Evolutionary conservation across 2,797 vertebrate genomes (phyloP).

Genomic region (Malacoraja senta): DNA sequence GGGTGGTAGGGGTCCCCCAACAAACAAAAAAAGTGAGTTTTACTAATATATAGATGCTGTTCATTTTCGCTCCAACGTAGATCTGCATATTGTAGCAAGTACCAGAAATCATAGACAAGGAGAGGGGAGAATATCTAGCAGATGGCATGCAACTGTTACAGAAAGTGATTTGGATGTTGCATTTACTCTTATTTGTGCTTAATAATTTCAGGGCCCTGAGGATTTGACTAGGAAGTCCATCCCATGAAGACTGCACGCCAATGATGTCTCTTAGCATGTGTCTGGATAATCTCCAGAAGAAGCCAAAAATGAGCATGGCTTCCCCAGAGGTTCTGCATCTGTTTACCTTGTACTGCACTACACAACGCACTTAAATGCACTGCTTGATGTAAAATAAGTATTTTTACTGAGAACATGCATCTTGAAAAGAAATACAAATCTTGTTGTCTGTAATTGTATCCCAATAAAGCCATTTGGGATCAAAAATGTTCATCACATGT

Average conservation of each 20-base stretch:
- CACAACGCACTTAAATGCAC: neutral
- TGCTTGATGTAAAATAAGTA: neutral
- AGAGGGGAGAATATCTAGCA: neutral
- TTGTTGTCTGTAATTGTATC: neutral
- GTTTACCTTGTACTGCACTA: neutral
- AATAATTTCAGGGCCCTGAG: neutral
- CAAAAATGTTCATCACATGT: neutral
- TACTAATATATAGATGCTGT: no score
- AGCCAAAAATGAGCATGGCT: neutral
- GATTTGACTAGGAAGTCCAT: neutral
- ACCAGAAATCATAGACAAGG: neutral
- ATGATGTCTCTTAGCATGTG: neutral
- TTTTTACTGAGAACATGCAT: neutral
- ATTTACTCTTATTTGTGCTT: neutral
- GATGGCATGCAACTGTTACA: neutral
- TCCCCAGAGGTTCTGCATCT: neutral
- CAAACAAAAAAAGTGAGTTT: no score
- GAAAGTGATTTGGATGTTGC: neutral
- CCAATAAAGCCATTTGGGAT: no score
- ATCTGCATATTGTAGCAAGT: neutral
- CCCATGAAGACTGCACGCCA: neutral
- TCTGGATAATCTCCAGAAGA: neutral
- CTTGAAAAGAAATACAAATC: neutral
- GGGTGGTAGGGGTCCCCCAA: no score
- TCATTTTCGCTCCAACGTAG: neutral